Conservation (phyloP, 2,113 vertebrate genomes). For the Podocnemis expansa region DNA sequence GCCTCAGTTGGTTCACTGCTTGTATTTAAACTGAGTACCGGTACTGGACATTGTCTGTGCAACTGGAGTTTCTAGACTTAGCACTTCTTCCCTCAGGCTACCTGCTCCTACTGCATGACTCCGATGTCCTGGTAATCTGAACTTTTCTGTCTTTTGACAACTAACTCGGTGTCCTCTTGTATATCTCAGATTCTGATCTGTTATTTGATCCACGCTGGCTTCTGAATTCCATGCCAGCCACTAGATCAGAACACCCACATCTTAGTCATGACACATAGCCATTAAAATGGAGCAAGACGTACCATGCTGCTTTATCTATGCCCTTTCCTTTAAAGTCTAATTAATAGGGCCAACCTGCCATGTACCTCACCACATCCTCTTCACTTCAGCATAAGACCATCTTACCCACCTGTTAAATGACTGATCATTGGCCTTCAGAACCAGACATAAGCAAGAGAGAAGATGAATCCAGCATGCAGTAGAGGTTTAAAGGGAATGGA, state of each 20-base stretch:
- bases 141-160: background rate
- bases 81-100: background rate
- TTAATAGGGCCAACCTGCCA: background rate
- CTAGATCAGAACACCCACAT: background rate
- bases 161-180: background rate
- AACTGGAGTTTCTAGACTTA: background rate
- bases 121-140: background rate
- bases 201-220: background rate
- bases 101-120: background rate
- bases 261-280: background rate
- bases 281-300: conserved; percentile 8
- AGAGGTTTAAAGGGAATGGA: background rate
- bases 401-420: background rate
- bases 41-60: background rate
- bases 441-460: background rate
- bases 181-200: background rate
- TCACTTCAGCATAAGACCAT: background rate
- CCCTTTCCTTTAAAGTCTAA: background rate
- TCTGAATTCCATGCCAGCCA: background rate
- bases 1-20: no score
- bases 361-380: background rate
- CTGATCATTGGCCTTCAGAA: background rate
- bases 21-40: no score
- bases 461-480: accelerated
- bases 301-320: background rate